Conservation (phyloP, 2,113 vertebrate species). For the Pipra filicauda region DNA sequence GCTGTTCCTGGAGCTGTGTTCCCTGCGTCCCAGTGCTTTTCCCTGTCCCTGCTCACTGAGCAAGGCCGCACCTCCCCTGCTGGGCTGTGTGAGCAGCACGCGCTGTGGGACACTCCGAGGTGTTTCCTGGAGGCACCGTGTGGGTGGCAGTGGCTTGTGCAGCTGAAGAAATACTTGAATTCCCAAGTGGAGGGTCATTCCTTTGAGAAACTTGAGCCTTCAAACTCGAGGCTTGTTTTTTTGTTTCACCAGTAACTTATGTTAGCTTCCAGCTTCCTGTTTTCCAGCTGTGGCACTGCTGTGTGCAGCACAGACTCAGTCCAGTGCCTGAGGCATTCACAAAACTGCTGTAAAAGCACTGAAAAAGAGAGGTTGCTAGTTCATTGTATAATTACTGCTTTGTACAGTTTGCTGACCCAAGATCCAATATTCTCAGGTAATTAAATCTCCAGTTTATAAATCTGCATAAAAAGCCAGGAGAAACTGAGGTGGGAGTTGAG, state of each 20-base stretch:
- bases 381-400: background rate
- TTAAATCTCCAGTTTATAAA: background rate
- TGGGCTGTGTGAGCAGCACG: background rate
- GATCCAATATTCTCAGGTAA: background rate
- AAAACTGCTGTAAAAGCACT: background rate
- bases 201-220: constrained; percentile 34
- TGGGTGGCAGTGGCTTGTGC: constrained; percentile 19
- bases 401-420: background rate
- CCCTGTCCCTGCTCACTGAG: accelerated
- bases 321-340: background rate
- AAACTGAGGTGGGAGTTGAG: background rate
- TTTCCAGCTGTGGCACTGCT: constrained; percentile 41
- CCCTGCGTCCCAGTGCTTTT: background rate
- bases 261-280: constrained; percentile 39
- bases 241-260: background rate
- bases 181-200: background rate
- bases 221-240: constrained; percentile 4
- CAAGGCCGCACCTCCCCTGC: background rate
- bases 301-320: background rate
- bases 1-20: background rate
- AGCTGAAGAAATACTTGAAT: constrained; percentile 48
- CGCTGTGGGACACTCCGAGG: background rate
- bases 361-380: background rate
- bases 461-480: background rate
- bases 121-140: background rate